Percentiles rank a stretch among this genome's conserved stretches.
These are phyloP conservation scores for Lasius platythorax DNA, from an alignment of 2,888 invertebrate genomes.

Conservation along the genomic window DNA sequence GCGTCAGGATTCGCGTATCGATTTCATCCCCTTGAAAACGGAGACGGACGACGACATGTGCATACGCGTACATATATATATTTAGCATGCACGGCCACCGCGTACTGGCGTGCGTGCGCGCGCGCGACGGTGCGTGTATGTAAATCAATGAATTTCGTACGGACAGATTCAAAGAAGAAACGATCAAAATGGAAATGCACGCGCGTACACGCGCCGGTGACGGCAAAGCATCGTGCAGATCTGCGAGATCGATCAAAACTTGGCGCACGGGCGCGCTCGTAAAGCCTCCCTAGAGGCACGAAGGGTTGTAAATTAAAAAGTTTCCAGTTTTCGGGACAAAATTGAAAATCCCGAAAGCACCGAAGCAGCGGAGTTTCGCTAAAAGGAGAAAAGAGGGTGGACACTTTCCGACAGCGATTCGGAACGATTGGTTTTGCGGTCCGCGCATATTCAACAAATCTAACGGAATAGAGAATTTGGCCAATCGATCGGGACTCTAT, in stretches of 20 bases:
- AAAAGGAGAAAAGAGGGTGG: constrained; percentile 5
- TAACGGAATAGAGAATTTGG: constrained; percentile 56
- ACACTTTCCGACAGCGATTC: constrained; percentile 14
- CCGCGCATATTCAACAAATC: constrained; percentile 55
- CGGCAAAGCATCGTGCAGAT: constrained; percentile 6
- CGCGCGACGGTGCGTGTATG: constrained; percentile 18
- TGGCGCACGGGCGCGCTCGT: constrained; percentile 12
- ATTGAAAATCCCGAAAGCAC: constrained; percentile 26
- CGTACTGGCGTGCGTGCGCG: not conserved
- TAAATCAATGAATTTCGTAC: constrained; percentile 50
- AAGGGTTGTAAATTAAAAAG: constrained; percentile 61
- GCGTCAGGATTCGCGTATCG: constrained; percentile 51
- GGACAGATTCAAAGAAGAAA: constrained; percentile 20
- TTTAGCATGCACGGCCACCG: constrained; percentile 36
- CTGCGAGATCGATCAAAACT: constrained; percentile 54
- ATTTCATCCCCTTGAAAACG: constrained; percentile 47
- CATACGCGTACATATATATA: not conserved
- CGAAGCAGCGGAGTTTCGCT: not conserved
- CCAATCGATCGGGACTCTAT: constrained; percentile 52
- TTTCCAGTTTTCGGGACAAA: constrained; percentile 45
- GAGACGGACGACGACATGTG: not conserved
- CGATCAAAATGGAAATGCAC: constrained; percentile 42
- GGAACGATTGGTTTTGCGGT: constrained; percentile 54
- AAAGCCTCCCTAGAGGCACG: constrained; percentile 45
- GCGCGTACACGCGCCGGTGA: not conserved